phyloP scores from a whole-genome alignment of 2,113 vertebrate species.

The Halcyon senegalensis region DNA sequence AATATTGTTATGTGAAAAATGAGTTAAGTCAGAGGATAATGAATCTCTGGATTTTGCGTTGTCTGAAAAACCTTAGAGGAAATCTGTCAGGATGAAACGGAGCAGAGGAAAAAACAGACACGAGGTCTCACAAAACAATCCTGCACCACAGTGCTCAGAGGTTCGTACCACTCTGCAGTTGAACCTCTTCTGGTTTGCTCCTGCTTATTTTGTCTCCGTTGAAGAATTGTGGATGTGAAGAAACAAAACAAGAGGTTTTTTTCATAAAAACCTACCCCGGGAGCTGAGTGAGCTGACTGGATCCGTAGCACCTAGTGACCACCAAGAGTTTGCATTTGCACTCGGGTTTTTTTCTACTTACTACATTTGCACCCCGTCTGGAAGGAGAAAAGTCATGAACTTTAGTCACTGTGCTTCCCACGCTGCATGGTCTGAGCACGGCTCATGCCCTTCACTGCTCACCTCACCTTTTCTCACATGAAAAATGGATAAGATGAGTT shows the following conservation, averaged over 20 bases:
- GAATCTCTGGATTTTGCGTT: slow-evolving; percentile 43
- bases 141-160: background rate
- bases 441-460: background rate
- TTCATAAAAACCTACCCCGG: background rate
- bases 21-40: slow-evolving; percentile 45
- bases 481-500: background rate
- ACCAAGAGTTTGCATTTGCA: too few species aligned
- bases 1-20: slow-evolving; percentile 65
- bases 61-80: slow-evolving; percentile 6
- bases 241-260: background rate
- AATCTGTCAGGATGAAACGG: background rate
- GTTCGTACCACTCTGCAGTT: background rate
- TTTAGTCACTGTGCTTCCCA: background rate
- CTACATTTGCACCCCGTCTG: too few species aligned
- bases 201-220: background rate
- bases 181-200: background rate
- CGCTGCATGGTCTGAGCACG: rapidly evolving
- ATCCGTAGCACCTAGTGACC: background rate
- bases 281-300: rapidly evolving
- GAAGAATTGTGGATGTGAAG: background rate
- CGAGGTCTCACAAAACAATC: background rate
- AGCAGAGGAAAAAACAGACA: background rate
- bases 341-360: too few species aligned
- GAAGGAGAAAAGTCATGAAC: background rate
- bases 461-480: background rate